phyloP scores from a whole-genome alignment of 2,797 vertebrate genomes.

The Coluber constrictor region DNA sequence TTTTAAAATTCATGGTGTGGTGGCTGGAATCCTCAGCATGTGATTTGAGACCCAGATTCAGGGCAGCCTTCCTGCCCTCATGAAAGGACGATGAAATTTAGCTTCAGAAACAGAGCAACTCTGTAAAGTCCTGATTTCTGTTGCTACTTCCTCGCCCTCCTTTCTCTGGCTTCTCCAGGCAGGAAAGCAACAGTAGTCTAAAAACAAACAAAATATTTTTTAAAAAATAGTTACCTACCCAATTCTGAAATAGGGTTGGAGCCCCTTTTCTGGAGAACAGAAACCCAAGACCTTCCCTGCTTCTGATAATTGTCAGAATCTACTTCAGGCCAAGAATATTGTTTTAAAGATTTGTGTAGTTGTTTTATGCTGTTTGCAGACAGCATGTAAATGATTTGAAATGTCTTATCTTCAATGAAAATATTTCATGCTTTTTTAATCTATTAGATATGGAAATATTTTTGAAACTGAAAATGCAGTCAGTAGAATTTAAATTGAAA shows the following conservation, averaged over 20 bases:
- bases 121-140: neutral
- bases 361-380: conserved; percentile 59
- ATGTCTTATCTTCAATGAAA: conserved; percentile 67
- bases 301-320: conserved; percentile 34
- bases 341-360: conserved; percentile 46
- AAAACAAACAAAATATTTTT: neutral
- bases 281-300: conserved; percentile 6
- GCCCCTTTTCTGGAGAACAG: conserved; percentile 19
- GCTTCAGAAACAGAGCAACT: conserved; percentile 30
- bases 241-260: neutral
- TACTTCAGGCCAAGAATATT: conserved; percentile 57
- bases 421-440: conserved; percentile 77
- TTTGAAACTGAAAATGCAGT: conserved; percentile 79
- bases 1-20: neutral
- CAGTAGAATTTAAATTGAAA: conserved; percentile 77
- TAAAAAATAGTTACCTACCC: neutral
- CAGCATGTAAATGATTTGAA: conserved; percentile 66
- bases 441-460: conserved; percentile 81
- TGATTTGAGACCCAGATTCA: neutral
- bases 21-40: neutral
- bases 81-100: neutral
- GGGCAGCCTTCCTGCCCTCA: neutral
- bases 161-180: conserved; percentile 18
- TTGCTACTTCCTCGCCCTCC: conserved; percentile 14
- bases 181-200: neutral